These are phyloP conservation scores for Taphrorychus bicolor DNA, from an alignment of 2,888 invertebrate genomes.

Conservation along the genomic window DNA sequence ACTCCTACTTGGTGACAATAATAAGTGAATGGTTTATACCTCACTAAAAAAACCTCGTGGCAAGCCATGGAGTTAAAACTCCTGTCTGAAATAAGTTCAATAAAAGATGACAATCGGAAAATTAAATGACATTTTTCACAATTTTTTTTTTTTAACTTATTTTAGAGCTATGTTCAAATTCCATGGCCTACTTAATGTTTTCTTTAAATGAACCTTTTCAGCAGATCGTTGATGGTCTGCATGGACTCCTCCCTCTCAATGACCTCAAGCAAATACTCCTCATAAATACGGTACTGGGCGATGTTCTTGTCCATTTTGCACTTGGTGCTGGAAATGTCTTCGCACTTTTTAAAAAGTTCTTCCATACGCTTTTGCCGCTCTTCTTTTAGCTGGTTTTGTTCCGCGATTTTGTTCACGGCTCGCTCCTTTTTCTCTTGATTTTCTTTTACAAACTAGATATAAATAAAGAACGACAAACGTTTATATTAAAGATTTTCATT, in stretches of 20 bases:
- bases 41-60: too few species aligned
- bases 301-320: constrained; percentile 34
- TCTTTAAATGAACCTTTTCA: constrained; percentile 31
- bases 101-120: too few species aligned
- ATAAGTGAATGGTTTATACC: too few species aligned
- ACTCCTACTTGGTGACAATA: too few species aligned
- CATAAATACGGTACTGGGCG: constrained; percentile 34
- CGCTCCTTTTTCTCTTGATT: constrained; percentile 42
- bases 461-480: too few species aligned
- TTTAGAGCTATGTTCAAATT: too few species aligned
- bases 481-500: too few species aligned
- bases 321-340: constrained; percentile 29
- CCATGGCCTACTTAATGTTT: neutral
- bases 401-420: constrained; percentile 27
- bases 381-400: constrained; percentile 27
- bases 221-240: constrained; percentile 27
- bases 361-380: constrained; percentile 25
- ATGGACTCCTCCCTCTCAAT: constrained; percentile 31
- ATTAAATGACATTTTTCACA: too few species aligned
- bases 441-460: constrained; percentile 43
- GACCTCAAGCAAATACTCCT: constrained; percentile 31
- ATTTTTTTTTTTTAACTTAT: too few species aligned
- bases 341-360: constrained; percentile 21
- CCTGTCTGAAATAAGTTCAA: too few species aligned
- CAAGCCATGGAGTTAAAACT: too few species aligned